Percentiles rank a stretch among this genome's conserved stretches.
These are phyloP conservation scores for Myathropa florea DNA, from an alignment of 2,888 invertebrate species.

Conservation along the genomic window DNA sequence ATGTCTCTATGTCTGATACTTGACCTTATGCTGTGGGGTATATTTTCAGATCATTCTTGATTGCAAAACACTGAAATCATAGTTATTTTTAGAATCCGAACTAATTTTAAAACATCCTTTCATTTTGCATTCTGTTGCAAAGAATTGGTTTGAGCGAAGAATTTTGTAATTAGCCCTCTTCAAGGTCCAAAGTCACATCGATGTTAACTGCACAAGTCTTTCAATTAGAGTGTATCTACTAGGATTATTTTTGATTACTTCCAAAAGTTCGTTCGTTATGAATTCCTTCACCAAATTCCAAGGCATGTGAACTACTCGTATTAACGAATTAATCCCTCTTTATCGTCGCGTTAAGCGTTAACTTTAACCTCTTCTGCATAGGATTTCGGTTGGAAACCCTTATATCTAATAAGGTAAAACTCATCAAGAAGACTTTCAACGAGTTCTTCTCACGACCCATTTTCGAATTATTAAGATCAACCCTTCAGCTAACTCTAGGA, in stretches of 20 bases:
- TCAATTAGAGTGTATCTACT: not conserved
- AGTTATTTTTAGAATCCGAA: slow-evolving; percentile 28
- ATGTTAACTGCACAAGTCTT: too few species aligned
- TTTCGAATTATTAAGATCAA: too few species aligned
- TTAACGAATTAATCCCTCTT: slow-evolving; percentile 51
- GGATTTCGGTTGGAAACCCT: too few species aligned
- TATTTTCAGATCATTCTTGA: slow-evolving; percentile 47
- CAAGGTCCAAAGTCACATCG: not conserved
- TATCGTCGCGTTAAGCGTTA: slow-evolving; percentile 20
- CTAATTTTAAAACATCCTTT: too few species aligned
- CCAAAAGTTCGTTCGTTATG: not conserved
- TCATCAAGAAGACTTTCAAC: slow-evolving; percentile 63
- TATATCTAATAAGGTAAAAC: slow-evolving; percentile 49
- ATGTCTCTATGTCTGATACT: not conserved
- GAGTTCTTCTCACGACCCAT: slow-evolving; percentile 21
- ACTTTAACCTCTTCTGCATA: too few species aligned
- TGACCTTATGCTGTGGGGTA: slow-evolving; percentile 47
- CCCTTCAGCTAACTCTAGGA: too few species aligned
- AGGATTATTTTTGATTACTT: too few species aligned
- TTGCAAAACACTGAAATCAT: not conserved
- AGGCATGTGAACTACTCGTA: too few species aligned
- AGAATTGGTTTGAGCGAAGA: too few species aligned
- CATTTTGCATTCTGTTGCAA: too few species aligned
- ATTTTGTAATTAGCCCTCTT: not conserved
- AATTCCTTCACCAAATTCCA: too few species aligned